Evolutionary conservation across 2,888 invertebrate genomes (phyloP).

Genomic region (Ophion obscuratus): DNA sequence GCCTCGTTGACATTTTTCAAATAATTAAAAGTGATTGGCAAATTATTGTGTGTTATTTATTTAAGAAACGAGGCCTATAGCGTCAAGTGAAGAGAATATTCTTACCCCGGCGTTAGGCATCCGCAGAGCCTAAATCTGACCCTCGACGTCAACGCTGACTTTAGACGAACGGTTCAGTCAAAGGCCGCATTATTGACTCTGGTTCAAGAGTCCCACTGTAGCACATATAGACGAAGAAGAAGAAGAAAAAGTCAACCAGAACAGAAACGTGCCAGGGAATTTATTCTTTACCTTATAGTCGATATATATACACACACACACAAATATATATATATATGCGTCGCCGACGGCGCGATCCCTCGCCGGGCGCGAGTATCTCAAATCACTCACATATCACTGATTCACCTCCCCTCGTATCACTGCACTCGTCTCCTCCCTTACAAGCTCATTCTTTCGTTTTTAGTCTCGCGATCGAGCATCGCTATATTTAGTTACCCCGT

Average conservation of each 20-base stretch:
- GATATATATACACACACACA: neutral
- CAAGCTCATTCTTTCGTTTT: neutral
- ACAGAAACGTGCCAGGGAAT: constrained; percentile 57
- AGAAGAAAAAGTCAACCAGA: constrained; percentile 35
- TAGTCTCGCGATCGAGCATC: constrained; percentile 3
- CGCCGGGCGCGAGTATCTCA: constrained; percentile 12
- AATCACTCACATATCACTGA: neutral
- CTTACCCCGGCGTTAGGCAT: constrained; percentile 36
- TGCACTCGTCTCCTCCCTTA: neutral
- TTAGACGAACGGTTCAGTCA: constrained; percentile 78
- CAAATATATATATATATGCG: constrained; percentile 13
- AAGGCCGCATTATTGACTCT: constrained; percentile 80
- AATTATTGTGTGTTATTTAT: neutral
- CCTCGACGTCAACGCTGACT: constrained; percentile 79
- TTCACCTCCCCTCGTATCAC: neutral
- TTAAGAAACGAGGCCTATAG: neutral
- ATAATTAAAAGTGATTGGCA: neutral
- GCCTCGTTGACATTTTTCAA: no score
- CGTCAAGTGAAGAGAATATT: constrained; percentile 33
- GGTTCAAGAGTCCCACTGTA: constrained; percentile 75
- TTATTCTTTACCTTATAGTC: constrained; percentile 41
- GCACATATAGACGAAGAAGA: constrained; percentile 26
- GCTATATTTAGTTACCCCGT: neutral
- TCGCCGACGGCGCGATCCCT: constrained; percentile 61
- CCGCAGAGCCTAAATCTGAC: constrained; percentile 78